A percentile compares a stretch with the other conserved stretches of the same genome.
These are phyloP conservation scores for Muscicapa adusta DNA, from an alignment of 2,113 vertebrate species.

Conservation along the genomic window DNA sequence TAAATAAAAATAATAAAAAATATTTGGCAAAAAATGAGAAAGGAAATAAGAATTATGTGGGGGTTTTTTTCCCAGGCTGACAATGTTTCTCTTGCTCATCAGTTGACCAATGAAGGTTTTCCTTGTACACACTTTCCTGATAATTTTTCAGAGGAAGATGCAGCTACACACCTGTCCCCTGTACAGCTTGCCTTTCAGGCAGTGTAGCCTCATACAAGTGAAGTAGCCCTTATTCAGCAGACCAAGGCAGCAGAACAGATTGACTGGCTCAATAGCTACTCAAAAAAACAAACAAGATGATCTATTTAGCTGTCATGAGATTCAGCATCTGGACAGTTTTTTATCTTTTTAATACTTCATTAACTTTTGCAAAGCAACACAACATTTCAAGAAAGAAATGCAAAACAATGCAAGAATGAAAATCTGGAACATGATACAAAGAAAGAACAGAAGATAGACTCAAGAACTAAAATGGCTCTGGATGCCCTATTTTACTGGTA, in stretches of 20 bases:
- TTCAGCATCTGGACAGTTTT: not conserved
- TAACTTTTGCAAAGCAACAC: not conserved
- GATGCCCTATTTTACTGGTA: not conserved
- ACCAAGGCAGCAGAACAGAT: not conserved
- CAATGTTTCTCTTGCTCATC: not conserved
- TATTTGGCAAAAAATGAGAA: not conserved
- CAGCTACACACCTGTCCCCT: not conserved
- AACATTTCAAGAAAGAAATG: not conserved
- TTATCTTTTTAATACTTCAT: not conserved
- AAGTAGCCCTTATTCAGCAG: not conserved
- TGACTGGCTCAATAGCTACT: not conserved
- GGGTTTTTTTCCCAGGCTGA: not conserved
- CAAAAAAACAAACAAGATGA: not conserved
- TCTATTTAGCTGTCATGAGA: not conserved
- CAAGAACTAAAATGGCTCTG: not conserved
- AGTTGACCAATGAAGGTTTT: not conserved
- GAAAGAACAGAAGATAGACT: not conserved
- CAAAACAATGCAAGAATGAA: not conserved
- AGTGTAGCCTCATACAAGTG: not conserved
- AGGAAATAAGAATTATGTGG: not conserved
- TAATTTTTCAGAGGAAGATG: not conserved
- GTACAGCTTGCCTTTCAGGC: not conserved
- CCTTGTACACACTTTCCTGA: not conserved
- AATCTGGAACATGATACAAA: not conserved
- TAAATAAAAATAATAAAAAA: not conserved